phyloP scores from a whole-genome alignment of 2,888 invertebrate species.

The Drosophila tanythrix region DNA sequence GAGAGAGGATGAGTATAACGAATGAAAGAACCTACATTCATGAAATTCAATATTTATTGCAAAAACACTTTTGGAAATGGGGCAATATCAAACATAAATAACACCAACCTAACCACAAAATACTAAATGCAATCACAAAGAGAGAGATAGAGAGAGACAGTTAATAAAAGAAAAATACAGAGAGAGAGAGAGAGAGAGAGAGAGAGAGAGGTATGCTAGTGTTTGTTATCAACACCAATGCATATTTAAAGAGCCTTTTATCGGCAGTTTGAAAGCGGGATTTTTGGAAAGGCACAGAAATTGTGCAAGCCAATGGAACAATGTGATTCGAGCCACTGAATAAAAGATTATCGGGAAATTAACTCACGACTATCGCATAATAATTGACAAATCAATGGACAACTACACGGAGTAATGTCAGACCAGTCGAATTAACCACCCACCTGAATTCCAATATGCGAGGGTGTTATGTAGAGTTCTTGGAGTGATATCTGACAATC shows the following conservation, averaged over 20 bases:
- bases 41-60: slow-evolving; percentile 56
- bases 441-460: neutral
- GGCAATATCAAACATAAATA: slow-evolving; percentile 22
- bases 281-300: slow-evolving; percentile 3
- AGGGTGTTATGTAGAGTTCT: neutral
- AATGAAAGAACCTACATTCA: slow-evolving; percentile 15
- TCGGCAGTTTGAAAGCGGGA: slow-evolving; percentile 23
- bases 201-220: neutral
- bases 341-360: slow-evolving; percentile 39
- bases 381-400: slow-evolving; percentile 37
- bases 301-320: neutral
- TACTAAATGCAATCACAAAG: slow-evolving; percentile 11
- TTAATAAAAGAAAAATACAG: neutral
- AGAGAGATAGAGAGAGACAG: neutral
- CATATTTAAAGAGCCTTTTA: slow-evolving; percentile 43
- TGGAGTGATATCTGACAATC: neutral
- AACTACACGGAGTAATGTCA: slow-evolving; percentile 2
- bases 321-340: slow-evolving; percentile 23
- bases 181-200: neutral
- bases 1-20: neutral
- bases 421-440: neutral
- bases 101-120: slow-evolving; percentile 12
- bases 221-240: slow-evolving; percentile 30
- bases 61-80: slow-evolving; percentile 32
- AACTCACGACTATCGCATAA: slow-evolving; percentile 13